Evolutionary conservation across 2,113 vertebrate species (phyloP).

Genomic region (Dicerorhinus sumatrensis): DNA sequence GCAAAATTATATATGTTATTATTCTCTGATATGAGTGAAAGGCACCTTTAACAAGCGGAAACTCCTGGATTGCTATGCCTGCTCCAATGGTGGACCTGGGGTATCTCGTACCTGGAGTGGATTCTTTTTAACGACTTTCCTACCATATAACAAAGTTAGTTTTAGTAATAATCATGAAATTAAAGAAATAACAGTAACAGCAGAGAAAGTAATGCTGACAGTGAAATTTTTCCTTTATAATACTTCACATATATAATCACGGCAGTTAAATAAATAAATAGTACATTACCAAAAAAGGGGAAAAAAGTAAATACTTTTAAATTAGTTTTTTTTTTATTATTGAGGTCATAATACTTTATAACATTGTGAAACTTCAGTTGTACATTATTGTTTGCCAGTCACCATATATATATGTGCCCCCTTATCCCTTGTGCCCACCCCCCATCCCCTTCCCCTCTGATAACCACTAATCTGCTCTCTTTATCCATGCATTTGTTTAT

Average conservation of each 20-base stretch:
- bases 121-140: neutral
- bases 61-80: neutral
- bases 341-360: too few species aligned
- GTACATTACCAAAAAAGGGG: neutral
- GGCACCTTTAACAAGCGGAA: neutral
- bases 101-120: neutral
- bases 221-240: neutral
- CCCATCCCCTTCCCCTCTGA: too few species aligned
- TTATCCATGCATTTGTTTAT: too few species aligned
- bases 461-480: too few species aligned
- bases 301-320: neutral
- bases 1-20: neutral
- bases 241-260: neutral
- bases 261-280: neutral
- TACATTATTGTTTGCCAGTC: too few species aligned
- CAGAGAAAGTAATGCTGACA: neutral
- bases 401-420: too few species aligned
- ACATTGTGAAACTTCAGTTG: too few species aligned
- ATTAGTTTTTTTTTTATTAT: neutral
- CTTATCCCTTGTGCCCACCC: too few species aligned
- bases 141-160: neutral
- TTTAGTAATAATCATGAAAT: neutral
- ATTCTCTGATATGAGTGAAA: neutral
- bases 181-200: neutral
- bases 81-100: too few species aligned